These are phyloP conservation scores for Hirtodrosophila histrioides DNA, from an alignment of 2,888 invertebrate genomes.

Conservation along the genomic window DNA sequence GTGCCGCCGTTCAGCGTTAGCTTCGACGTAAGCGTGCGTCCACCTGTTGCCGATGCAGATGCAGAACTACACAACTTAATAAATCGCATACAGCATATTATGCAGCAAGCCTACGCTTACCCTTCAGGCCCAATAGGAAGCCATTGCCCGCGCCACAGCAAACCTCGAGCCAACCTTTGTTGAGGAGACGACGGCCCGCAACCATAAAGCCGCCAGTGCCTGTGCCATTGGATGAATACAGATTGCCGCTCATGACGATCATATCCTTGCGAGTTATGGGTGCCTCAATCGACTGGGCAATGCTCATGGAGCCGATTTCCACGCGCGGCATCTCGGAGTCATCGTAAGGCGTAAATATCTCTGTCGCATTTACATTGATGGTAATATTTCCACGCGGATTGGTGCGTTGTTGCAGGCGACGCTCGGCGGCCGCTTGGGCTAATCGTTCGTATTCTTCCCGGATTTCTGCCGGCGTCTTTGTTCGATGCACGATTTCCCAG, in stretches of 20 bases:
- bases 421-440: constrained; percentile 93
- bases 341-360: constrained; percentile 94
- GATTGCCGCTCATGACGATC: constrained; percentile 91
- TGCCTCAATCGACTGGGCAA: constrained; percentile 96
- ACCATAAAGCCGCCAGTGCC: constrained; percentile 89
- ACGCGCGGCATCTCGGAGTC: constrained; percentile 89
- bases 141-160: constrained; percentile 95
- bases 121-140: constrained; percentile 90
- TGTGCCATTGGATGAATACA: constrained; percentile 94
- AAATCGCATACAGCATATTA: neutral
- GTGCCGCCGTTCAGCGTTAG: constrained; percentile 88
- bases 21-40: constrained; percentile 70
- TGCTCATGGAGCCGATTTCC: constrained; percentile 96
- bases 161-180: constrained; percentile 94
- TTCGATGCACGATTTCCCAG: constrained; percentile 96
- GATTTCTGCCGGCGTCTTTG: constrained; percentile 97
- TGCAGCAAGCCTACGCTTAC: constrained; percentile 39
- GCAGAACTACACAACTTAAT: constrained; percentile 25
- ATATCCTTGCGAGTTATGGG: constrained; percentile 95
- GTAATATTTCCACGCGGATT: constrained; percentile 96
- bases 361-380: constrained; percentile 95
- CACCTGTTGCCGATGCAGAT: constrained; percentile 55
- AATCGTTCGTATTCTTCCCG: constrained; percentile 97
- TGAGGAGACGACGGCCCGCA: constrained; percentile 90
- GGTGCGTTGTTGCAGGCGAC: constrained; percentile 93